A percentile compares a stretch with the other conserved stretches of the same genome.
These are phyloP conservation scores for Tachypleus tridentatus DNA, from an alignment of 1,140 invertebrate genomes.

Conservation along the genomic window DNA sequence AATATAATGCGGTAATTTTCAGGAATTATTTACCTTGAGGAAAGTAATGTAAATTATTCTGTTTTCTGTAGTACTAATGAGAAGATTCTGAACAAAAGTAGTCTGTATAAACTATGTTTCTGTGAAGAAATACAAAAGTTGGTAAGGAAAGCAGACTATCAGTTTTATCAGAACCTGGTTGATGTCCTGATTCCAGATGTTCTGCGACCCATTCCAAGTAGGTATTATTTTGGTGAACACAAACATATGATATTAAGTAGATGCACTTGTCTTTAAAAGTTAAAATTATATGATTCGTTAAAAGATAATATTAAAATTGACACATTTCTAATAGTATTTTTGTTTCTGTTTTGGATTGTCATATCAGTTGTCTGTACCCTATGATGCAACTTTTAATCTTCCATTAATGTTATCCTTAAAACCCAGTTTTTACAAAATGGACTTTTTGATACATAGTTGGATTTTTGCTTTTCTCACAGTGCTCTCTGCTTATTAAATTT, in stretches of 20 bases:
- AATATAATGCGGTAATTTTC: no score
- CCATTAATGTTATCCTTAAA: no score
- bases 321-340: background rate
- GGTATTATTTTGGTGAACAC: conserved; percentile 27
- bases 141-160: conserved; percentile 69
- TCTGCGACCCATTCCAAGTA: conserved; percentile 78
- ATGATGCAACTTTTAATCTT: no score
- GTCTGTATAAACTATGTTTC: background rate
- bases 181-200: conserved; percentile 94
- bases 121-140: conserved; percentile 38
- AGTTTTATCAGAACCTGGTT: conserved; percentile 91
- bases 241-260: background rate
- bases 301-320: no score
- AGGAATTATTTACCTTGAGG: no score
- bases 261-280: background rate
- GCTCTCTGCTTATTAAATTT: no score
- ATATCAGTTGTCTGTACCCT: background rate
- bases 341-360: background rate
- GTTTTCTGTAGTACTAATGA: no score
- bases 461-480: no score
- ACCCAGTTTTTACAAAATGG: no score
- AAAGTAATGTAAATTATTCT: no score
- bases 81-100: background rate
- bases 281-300: no score
- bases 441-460: no score